Evolutionary conservation across 92 coral and sea anemone species (phyloP).

Genomic region (Zoanthus gigantus): DNA sequence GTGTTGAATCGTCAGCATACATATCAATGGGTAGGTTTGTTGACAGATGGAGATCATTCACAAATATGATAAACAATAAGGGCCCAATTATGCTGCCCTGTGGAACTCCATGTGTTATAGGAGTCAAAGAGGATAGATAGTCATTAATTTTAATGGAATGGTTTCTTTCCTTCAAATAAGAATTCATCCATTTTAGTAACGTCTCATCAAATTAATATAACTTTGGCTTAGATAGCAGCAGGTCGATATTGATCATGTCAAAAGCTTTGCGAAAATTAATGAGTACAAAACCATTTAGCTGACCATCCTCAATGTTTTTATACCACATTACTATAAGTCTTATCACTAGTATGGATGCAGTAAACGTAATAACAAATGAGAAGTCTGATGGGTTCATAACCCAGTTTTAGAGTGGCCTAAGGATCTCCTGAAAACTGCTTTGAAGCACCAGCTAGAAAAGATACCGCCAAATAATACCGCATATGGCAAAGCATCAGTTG

Average conservation of each 20-base stretch:
- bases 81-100: slow-evolving; percentile 42
- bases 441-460: too few relatives aligned
- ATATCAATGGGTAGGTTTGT: not conserved
- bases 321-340: too few relatives aligned
- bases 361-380: too few relatives aligned
- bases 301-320: too few relatives aligned
- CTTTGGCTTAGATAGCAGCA: not conserved
- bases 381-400: too few relatives aligned
- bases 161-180: slow-evolving; percentile 44
- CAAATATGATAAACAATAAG: slow-evolving; percentile 47
- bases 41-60: not conserved
- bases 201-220: slow-evolving; percentile 33
- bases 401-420: too few relatives aligned
- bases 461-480: too few relatives aligned
- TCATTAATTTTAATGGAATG: slow-evolving; percentile 39
- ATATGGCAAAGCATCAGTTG: too few relatives aligned
- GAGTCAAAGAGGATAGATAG: slow-evolving; percentile 20
- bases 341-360: too few relatives aligned
- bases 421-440: too few relatives aligned
- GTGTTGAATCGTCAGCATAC: too few relatives aligned
- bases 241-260: slow-evolving; percentile 32
- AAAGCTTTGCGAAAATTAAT: slow-evolving; percentile 44
- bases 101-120: slow-evolving; percentile 52
- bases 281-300: not conserved
- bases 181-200: slow-evolving; percentile 45